phyloP scores from a whole-genome alignment of 2,888 invertebrate species.

The Andrena fulva region DNA sequence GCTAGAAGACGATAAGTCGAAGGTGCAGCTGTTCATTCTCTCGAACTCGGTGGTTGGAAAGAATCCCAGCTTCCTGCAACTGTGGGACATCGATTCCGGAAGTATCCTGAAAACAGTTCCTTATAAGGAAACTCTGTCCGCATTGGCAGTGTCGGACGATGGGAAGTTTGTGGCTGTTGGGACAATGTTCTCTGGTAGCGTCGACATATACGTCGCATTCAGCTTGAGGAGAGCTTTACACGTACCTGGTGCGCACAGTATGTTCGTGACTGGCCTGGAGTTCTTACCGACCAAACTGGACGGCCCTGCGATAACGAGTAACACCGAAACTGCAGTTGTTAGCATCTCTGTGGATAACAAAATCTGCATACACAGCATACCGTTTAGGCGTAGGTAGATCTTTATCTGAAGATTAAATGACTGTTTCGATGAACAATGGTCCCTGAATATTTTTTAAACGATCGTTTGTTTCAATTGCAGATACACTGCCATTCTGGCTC shows the following conservation, averaged over 20 bases:
- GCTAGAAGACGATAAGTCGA: slow-evolving; percentile 87
- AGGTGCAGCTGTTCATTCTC: slow-evolving; percentile 90
- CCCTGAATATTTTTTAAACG: background rate
- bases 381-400: slow-evolving; percentile 89
- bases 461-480: slow-evolving; percentile 85
- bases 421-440: background rate
- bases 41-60: slow-evolving; percentile 92
- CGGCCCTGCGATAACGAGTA: slow-evolving; percentile 90
- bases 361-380: slow-evolving; percentile 94
- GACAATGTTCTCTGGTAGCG: slow-evolving; percentile 96
- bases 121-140: slow-evolving; percentile 92
- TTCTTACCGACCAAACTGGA: slow-evolving; percentile 92
- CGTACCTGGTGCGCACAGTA: slow-evolving; percentile 94
- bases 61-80: slow-evolving; percentile 91
- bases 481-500: slow-evolving; percentile 92
- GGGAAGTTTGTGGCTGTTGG: slow-evolving; percentile 97
- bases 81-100: slow-evolving; percentile 91
- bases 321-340: slow-evolving; percentile 94
- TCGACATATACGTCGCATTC: slow-evolving; percentile 95
- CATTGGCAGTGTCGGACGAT: slow-evolving; percentile 95
- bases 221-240: slow-evolving; percentile 95
- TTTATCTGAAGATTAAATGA: background rate
- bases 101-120: slow-evolving; percentile 86
- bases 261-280: slow-evolving; percentile 98
- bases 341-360: slow-evolving; percentile 98